Evolutionary conservation across 92 coral and sea anemone species (phyloP), one percentile per base, ranked within the genome.

Genomic region (Bergia sp.): DNA sequence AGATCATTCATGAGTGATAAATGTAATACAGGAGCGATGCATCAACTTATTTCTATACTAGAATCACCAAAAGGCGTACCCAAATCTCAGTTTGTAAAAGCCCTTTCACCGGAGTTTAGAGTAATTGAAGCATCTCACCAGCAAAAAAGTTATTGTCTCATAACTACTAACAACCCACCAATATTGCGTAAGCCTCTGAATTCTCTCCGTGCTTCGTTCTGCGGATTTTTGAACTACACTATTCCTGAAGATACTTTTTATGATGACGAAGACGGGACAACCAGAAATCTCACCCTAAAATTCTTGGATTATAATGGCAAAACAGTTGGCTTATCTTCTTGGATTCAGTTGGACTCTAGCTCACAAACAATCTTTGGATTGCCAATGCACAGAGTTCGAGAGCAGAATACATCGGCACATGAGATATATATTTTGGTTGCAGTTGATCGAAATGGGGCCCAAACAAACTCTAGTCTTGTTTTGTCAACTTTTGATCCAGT

Each of bases 221-320:
- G 92, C 50, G 86, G n/a, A 77, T n/a, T 45, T 2, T 39, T 85
- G 16, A 90, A 72, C 23, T 90, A 75, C 58, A 10, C 15, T 44
- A 79, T 90, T 3, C 89, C 92, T n/a, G 82, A 75, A 73, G 74
- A 85, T 49, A 75, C 90, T 3, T 90, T 90, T 67, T 75, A 66
- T 75, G 92, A 90, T 77, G 37, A 42, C 12, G 92, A 90, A 53
- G 92, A 90, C 39, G 92, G 92, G 0, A 77, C 88, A 23, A 90
- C 92, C 18, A 85, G 89, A 53, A 86, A 90, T 23, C 45, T 90
- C 40, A 79, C 81, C 49, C 79, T 90, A 44, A 49, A 71, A 13
- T 67, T 90, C 38, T 53, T 79, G 78, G 77, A 67, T 40, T 66
- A 76, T 82, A 37, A 76, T 1, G 82, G 77, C 13, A 73, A 81